A percentile compares a stretch with the other conserved stretches of the same genome.
Conservation (phyloP, 30 jellyfish, hydroid and myxozoan genomes). For the Catostylus mosaicus region DNA sequence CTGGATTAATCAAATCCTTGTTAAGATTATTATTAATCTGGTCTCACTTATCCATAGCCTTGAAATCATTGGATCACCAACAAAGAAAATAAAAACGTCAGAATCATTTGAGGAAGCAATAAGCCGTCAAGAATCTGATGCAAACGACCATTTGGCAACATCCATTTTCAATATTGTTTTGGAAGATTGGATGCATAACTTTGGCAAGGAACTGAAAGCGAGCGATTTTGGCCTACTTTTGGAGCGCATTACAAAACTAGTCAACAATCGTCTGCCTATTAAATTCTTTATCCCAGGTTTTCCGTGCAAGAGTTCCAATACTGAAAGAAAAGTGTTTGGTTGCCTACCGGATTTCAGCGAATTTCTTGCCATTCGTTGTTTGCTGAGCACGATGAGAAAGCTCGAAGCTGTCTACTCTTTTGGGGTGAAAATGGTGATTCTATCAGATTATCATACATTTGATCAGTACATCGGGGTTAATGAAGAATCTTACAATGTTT, state of each 20-base stretch:
- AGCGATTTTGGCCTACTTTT: constrained; percentile 9
- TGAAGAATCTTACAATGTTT: constrained; percentile 41
- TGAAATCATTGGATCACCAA: background rate
- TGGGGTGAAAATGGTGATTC: constrained; percentile 43
- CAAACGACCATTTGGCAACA: background rate
- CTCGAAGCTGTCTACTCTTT: constrained; percentile 39
- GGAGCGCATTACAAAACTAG: constrained; percentile 3
- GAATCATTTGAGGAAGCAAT: background rate
- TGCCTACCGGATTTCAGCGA: constrained; percentile 34
- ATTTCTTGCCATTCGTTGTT: constrained; percentile 33
- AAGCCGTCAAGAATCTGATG: no score
- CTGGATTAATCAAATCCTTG: no score
- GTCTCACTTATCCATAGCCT: no score
- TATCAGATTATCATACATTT: constrained; percentile 68
- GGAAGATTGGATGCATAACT: constrained; percentile 28
- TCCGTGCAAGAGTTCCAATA: constrained; percentile 57
- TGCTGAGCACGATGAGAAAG: constrained; percentile 41
- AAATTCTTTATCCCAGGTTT: constrained; percentile 58
- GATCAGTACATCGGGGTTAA: constrained; percentile 60
- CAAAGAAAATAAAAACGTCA: background rate
- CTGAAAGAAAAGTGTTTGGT: constrained; percentile 41
- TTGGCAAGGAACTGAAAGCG: background rate
- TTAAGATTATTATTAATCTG: no score
- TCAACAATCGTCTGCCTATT: background rate
- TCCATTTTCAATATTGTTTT: background rate